phyloP scores from a whole-genome alignment of 2,113 vertebrate species.

The Penelope pileata region DNA sequence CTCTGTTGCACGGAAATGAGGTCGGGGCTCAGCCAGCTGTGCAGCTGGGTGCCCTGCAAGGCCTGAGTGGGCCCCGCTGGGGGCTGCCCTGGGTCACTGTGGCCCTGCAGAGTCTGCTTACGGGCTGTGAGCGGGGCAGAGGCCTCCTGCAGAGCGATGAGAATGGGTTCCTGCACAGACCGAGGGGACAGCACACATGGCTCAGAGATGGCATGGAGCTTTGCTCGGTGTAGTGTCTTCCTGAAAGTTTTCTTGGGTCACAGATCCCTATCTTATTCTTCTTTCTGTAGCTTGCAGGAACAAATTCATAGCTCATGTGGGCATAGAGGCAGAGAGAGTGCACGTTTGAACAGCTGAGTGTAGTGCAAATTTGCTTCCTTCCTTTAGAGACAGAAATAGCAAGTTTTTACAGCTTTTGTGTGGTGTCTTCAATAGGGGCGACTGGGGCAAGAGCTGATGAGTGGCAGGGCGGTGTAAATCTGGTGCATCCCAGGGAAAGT shows the following conservation, averaged over 20 bases:
- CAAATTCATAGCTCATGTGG: neutral
- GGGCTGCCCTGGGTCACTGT: rapidly evolving
- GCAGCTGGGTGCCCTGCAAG: neutral
- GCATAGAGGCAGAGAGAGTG: neutral
- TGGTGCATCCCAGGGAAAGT: rapidly evolving
- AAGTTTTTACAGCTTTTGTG: neutral
- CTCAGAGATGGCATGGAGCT: neutral
- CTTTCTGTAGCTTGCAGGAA: neutral
- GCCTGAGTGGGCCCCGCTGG: neutral
- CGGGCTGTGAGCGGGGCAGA: neutral
- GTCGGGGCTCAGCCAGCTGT: rapidly evolving
- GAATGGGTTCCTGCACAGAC: neutral
- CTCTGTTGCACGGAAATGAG: rapidly evolving
- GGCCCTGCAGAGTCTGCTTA: neutral
- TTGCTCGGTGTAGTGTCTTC: neutral
- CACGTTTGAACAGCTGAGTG: neutral
- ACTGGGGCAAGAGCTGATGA: rapidly evolving
- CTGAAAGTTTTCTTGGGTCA: neutral
- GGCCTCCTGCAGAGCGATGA: neutral
- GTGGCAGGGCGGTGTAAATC: neutral
- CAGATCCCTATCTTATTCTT: rapidly evolving
- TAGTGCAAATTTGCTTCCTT: neutral
- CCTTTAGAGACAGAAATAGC: neutral
- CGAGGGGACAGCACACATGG: neutral
- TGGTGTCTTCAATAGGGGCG: neutral